These are phyloP conservation scores for Amniataba percoides DNA, from an alignment of 2,797 vertebrate genomes.

Conservation along the genomic window DNA sequence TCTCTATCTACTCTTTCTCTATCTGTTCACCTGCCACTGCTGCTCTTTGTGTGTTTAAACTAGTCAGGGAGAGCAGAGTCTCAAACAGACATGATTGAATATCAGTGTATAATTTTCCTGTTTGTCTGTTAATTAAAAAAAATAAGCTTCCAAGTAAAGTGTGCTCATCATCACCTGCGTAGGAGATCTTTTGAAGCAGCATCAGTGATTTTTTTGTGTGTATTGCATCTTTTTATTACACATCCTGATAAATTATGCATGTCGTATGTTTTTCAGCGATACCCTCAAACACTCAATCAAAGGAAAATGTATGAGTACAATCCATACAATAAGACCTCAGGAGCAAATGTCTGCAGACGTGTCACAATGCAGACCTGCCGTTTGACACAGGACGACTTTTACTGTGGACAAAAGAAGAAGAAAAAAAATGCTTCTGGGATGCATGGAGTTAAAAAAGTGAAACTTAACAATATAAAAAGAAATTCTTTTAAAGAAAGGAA, in stretches of 20 bases:
- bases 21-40: too few species aligned
- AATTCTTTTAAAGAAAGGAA: constrained; percentile 85
- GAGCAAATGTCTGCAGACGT: constrained; percentile 31
- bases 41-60: constrained; percentile 51
- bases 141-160: constrained; percentile 37
- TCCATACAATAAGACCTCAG: constrained; percentile 19
- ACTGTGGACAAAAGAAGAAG: constrained; percentile 58
- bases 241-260: constrained; percentile 48
- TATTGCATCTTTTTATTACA: constrained; percentile 42
- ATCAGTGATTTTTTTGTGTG: constrained; percentile 33
- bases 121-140: constrained; percentile 60
- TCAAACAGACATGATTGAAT: constrained; percentile 44
- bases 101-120: constrained; percentile 49
- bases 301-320: constrained; percentile 30
- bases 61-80: constrained; percentile 27
- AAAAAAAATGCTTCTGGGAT: constrained; percentile 70
- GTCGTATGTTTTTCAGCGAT: constrained; percentile 42
- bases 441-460: constrained; percentile 81
- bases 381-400: constrained; percentile 64
- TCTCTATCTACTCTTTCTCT: too few species aligned
- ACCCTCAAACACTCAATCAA: constrained; percentile 51
- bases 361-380: constrained; percentile 40
- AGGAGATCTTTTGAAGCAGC: constrained; percentile 56
- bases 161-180: constrained; percentile 53
- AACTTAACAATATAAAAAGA: constrained; percentile 87